These are phyloP conservation scores for Mionectes olivaceus DNA, from an alignment of 2,797 vertebrate species.

Conservation along the genomic window DNA sequence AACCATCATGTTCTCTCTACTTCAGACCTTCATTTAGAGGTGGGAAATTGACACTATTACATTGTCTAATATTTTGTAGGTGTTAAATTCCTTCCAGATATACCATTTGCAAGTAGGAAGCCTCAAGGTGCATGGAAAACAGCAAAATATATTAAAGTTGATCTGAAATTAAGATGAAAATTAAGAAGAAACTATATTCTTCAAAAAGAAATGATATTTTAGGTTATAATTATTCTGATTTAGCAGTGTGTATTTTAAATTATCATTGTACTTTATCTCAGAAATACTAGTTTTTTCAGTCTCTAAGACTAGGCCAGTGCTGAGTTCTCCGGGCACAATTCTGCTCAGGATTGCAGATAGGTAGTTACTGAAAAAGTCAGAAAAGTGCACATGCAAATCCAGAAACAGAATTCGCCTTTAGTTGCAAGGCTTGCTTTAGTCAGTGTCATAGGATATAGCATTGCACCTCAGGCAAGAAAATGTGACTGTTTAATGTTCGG, in stretches of 20 bases:
- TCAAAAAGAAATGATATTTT: neutral
- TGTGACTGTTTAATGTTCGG: neutral
- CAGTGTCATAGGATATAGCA: neutral
- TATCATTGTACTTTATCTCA: neutral
- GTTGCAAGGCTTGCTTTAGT: neutral
- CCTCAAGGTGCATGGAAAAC: neutral
- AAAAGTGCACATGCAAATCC: neutral
- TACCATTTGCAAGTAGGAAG: neutral
- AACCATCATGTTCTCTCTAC: neutral
- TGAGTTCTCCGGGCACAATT: neutral
- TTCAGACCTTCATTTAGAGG: neutral
- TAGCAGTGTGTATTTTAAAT: neutral
- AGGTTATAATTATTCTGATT: neutral
- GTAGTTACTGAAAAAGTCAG: neutral
- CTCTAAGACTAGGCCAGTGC: neutral
- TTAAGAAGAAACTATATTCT: no score
- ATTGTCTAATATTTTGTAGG: neutral
- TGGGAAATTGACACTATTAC: neutral
- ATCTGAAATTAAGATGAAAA: neutral
- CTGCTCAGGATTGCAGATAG: neutral
- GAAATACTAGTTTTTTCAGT: neutral
- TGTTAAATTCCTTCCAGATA: neutral
- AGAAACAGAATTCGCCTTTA: neutral
- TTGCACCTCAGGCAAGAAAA: constrained; percentile 33
- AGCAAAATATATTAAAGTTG: neutral